phyloP scores from a whole-genome alignment of 2,113 vertebrate genomes.

The Alectura lathami region DNA sequence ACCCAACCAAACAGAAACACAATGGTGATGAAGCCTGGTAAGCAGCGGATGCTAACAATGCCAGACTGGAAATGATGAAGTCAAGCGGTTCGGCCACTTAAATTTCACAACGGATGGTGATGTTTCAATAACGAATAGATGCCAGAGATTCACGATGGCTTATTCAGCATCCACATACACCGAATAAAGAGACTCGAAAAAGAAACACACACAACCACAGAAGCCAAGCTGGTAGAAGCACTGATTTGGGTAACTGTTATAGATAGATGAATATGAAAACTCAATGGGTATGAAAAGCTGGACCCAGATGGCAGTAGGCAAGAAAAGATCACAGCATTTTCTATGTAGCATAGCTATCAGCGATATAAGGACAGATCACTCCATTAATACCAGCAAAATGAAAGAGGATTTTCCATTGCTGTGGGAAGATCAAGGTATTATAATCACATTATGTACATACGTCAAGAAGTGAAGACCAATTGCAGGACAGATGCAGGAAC shows the following conservation, averaged over 20 bases:
- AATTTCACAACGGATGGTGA: conserved; percentile 65
- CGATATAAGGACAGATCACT: conserved; percentile 47
- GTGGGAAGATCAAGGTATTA: conserved; percentile 73
- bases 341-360: conserved; percentile 62
- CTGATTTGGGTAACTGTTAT: conserved; percentile 48
- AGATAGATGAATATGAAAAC: conserved; percentile 72
- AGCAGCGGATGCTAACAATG: conserved; percentile 69
- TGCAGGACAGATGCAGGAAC: conserved; percentile 65
- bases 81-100: conserved; percentile 53
- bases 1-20: conserved; percentile 63
- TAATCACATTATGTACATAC: conserved; percentile 68
- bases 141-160: conserved; percentile 68
- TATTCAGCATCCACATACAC: conserved; percentile 65
- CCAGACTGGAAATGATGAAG: conserved; percentile 69
- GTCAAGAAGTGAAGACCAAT: conserved; percentile 71
- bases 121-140: conserved; percentile 56
- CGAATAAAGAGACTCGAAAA: conserved; percentile 75
- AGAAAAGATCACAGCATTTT: conserved; percentile 73
- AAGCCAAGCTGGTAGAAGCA: conserved; percentile 76
- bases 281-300: conserved; percentile 72
- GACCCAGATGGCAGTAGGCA: conserved; percentile 67
- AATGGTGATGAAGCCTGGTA: conserved; percentile 73
- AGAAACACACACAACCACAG: conserved; percentile 78
- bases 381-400: conserved; percentile 45
- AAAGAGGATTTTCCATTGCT: conserved; percentile 68